phyloP scores from a whole-genome alignment of 2,113 vertebrate genomes.

The Lophura nycthemera region DNA sequence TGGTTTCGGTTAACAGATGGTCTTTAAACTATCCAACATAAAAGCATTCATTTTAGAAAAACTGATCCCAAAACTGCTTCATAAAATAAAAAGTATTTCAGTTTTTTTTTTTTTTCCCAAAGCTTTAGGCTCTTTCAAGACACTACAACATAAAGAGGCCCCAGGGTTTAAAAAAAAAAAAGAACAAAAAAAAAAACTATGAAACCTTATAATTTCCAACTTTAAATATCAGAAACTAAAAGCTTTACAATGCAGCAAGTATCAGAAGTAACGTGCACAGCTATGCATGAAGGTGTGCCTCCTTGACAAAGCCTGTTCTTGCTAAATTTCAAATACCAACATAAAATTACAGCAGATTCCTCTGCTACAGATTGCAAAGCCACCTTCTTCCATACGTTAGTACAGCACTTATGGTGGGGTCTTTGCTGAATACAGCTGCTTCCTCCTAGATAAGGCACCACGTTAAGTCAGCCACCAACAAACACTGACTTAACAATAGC shows the following conservation, averaged over 20 bases:
- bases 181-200: not conserved
- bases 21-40: conserved; percentile 83
- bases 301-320: conserved; percentile 38
- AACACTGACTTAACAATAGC: not conserved
- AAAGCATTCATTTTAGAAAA: conserved; percentile 80
- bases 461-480: accelerated
- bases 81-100: conserved; percentile 80
- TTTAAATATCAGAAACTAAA: conserved; percentile 75
- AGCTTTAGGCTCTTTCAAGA: conserved; percentile 76
- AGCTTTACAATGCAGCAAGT: conserved; percentile 60
- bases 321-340: conserved; percentile 30
- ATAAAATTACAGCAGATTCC: conserved; percentile 39
- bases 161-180: conserved; percentile 24
- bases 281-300: conserved; percentile 15
- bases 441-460: not conserved
- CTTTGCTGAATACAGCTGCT: not conserved
- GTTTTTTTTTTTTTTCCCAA: conserved; percentile 51
- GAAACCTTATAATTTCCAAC: conserved; percentile 59
- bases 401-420: not conserved
- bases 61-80: conserved; percentile 79
- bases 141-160: conserved; percentile 60
- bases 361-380: not conserved
- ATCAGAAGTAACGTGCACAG: conserved; percentile 66
- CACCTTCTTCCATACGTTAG: not conserved
- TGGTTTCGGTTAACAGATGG: conserved; percentile 83